Evolutionary conservation across 2,797 vertebrate genomes (phyloP), one percentile per base, ranked within the genome.

Genomic region (Dicrostonyx torquatus): DNA sequence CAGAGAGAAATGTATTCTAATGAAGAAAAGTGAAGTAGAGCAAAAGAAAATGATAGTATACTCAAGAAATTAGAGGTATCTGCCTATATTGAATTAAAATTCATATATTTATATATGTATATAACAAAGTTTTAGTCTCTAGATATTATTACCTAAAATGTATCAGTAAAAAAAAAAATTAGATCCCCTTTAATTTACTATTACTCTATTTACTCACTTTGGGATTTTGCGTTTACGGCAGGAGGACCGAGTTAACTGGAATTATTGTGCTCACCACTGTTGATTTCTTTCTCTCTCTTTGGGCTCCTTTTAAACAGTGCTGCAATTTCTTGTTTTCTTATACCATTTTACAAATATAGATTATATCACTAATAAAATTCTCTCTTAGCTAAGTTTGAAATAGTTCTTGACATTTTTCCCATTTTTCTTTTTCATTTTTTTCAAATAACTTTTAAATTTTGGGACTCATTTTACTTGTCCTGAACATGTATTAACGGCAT

Each of bases 321-420:
- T 95, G 0, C 53, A 13, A 97, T 96, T 97, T 90, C 55, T 92
- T 96, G 96, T 95, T 96, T 82, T 48, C 95, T 78, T 76, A 85
- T 75, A 0, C 2, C 90, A 17, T 53, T 88, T 60, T 94, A 40
- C n/a, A 70, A 94, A 76, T 4, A 53, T 50, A 96, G 77, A 66
- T 83, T 83, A 91, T 93, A 64, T 79, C 95, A 31, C 5, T 79
- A 89, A 95, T 90, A 88, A 94, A 11, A 77, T 82, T 95, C 7
- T 53, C 90, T 94, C 95, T 93, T 90, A 91, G 13, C 20, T 93
- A 87, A 86, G 15, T 26, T 26, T 84, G 72, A 92, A 87, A 79
- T 8, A 40, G 14, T 24, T 53, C n/a, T 80, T 90, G 18, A 80
- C 93, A 87, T 89, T 87, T 40, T 26, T 90, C 29, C 77, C 37